Base-by-base conservation (phyloP, 2,888 invertebrate species). In the Meandrusa payeni region DNA sequence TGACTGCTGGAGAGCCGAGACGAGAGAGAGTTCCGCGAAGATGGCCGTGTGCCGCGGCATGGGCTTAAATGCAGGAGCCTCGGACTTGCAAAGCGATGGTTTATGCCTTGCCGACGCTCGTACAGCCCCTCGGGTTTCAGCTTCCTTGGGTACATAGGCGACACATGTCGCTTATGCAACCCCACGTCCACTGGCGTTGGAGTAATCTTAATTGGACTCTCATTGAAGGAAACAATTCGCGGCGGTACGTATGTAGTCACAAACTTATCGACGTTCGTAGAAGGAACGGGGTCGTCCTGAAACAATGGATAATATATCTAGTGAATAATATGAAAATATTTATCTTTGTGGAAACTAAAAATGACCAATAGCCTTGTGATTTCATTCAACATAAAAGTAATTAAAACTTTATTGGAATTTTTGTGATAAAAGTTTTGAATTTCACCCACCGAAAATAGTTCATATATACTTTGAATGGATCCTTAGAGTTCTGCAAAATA, bases 1-100 rank as follows among this genome's bases (percentile, higher is more conserved):
- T 96, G 95, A 44, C 95, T 95, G 67, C 94, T 95, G 29, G 95
- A 95, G 9, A 95, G 87, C 2, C 95, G 90, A 2, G 94, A 94
- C 3, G 93, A 92, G 4, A 95, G 77, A 2, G 95, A 95, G 61
- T 91, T 94, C 27, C 94, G 88, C 0, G 95, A 95, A 54, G 93
- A 93, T 5, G 94, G 94, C 50, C 94, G 86, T 37, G 67, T 81
- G 54, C 78, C 86, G 48, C 90, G 90, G 61, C 90, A 89, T 19
- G 91, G 91, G 57, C 91, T 91, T 41, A 91, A 87, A 34, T 91
- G 90, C 27, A 92, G 74, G 49, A 92, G 71, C 45, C 86, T 64
- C 12, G 88, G 85, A 47, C 86, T 82, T 6, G 85, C 74, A 48
- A 85, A 87, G 28, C 85, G 66, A 44, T 82, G 82, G 48, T 75